A percentile compares a stretch with the other conserved stretches of the same genome.
These are phyloP conservation scores for Myotis findleyi DNA, from an alignment of 2,797 vertebrate genomes.

Conservation along the genomic window DNA sequence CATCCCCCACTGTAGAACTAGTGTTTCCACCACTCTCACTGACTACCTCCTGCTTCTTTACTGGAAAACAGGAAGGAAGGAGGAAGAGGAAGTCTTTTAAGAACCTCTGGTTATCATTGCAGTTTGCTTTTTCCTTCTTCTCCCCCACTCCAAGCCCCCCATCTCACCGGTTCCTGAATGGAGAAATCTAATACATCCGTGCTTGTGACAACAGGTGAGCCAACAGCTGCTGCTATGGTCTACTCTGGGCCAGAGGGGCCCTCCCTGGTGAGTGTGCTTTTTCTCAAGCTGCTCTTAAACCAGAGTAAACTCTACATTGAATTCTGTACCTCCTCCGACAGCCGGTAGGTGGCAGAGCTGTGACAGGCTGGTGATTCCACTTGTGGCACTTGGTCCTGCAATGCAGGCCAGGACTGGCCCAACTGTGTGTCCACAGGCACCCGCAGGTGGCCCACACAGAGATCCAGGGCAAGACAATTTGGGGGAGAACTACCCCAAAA, in stretches of 20 bases:
- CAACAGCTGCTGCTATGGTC: background rate
- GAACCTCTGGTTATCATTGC: background rate
- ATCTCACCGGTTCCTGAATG: background rate
- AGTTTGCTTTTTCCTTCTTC: background rate
- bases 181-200: background rate
- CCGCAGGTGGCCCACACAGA: background rate
- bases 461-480: background rate
- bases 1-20: background rate
- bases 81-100: slow-evolving; percentile 15
- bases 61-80: slow-evolving; percentile 43
- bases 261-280: background rate
- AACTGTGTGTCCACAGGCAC: background rate
- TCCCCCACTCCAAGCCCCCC: background rate
- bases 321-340: slow-evolving; percentile 43
- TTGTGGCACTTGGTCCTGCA: accelerated
- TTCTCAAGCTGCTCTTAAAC: slow-evolving; percentile 2
- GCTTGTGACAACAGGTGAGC: background rate
- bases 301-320: background rate
- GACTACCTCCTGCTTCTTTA: background rate
- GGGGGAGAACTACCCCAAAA: background rate
- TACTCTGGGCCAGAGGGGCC: background rate
- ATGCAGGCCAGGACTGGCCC: background rate
- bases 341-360: slow-evolving; percentile 88
- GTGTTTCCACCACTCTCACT: background rate
- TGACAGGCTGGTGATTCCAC: slow-evolving; percentile 41